Conservation (phyloP, 1,140 invertebrate genomes). For the Bombus polaris region DNA sequence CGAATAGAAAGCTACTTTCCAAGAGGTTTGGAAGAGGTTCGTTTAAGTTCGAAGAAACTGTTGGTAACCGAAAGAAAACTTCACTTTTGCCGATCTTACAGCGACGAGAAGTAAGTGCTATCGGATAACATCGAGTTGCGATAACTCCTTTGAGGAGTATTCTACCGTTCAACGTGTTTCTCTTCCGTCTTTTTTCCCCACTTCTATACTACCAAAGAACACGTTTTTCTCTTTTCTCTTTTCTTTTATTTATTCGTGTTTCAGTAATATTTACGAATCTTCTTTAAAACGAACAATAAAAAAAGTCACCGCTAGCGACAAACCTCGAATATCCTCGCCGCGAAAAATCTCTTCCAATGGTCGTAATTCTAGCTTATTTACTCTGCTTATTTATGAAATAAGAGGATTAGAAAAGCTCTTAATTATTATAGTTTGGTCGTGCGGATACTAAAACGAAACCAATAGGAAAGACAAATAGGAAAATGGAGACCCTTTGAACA, state of each 20-base stretch:
- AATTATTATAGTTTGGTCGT: too few species aligned
- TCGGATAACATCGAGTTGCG: too few species aligned
- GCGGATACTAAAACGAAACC: too few species aligned
- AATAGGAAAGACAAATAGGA: too few species aligned
- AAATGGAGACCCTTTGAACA: too few species aligned
- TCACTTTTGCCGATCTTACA: background rate
- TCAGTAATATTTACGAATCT: background rate
- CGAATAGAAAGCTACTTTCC: background rate
- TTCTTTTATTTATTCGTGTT: background rate
- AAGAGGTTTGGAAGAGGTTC: background rate
- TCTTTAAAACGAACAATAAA: background rate
- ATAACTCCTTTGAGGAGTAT: background rate
- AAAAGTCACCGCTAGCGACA: too few species aligned
- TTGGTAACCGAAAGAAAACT: background rate
- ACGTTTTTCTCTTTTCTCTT: too few species aligned
- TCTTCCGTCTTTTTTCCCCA: too few species aligned
- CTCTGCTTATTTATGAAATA: background rate
- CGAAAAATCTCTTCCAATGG: background rate
- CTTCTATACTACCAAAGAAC: background rate
- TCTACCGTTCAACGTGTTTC: background rate
- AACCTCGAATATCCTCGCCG: background rate
- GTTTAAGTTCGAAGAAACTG: background rate
- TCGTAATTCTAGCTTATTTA: background rate
- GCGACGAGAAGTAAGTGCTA: background rate
- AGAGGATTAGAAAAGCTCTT: too few species aligned